Evolutionary conservation across 30 jellyfish, hydroid and myxozoan species (phyloP).

Genomic region (Sanderia malayensis): DNA sequence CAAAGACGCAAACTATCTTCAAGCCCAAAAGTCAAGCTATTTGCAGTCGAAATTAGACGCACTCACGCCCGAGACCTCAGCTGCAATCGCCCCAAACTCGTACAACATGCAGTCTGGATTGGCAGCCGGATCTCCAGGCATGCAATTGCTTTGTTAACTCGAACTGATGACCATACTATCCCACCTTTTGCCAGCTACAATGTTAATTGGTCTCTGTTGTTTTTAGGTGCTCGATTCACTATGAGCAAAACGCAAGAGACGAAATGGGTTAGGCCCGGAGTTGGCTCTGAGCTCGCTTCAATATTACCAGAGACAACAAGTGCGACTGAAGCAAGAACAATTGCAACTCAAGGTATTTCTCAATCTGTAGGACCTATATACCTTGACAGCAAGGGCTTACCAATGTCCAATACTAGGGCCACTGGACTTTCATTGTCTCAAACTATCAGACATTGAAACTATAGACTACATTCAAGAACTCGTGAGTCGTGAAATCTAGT

Average conservation of each 20-base stretch:
- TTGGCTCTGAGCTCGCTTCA: conserved; percentile 90
- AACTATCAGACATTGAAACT: too few species aligned
- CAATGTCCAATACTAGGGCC: too few species aligned
- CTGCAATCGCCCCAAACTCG: conserved; percentile 44
- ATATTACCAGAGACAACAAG: conserved; percentile 67
- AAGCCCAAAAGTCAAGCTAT: conserved; percentile 34
- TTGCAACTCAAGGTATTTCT: conserved; percentile 44
- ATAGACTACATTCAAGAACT: too few species aligned
- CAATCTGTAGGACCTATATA: too few species aligned
- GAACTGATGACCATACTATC: too few species aligned
- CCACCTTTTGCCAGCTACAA: too few species aligned
- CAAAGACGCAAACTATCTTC: conserved; percentile 27
- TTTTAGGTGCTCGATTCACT: conserved; percentile 60
- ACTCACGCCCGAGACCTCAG: conserved; percentile 81
- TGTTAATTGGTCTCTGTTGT: too few species aligned
- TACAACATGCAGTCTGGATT: conserved; percentile 56
- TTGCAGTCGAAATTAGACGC: conserved; percentile 86
- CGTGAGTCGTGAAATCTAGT: too few species aligned
- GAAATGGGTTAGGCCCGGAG: conserved; percentile 87
- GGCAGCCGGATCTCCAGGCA: conserved; percentile 68
- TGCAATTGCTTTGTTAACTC: not conserved
- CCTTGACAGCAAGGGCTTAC: too few species aligned
- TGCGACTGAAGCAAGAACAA: conserved; percentile 38
- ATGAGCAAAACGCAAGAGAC: conserved; percentile 97
- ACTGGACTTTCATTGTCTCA: too few species aligned